Evolutionary conservation across 2,113 vertebrate genomes (phyloP).

Genomic region (Elachura formosa): DNA sequence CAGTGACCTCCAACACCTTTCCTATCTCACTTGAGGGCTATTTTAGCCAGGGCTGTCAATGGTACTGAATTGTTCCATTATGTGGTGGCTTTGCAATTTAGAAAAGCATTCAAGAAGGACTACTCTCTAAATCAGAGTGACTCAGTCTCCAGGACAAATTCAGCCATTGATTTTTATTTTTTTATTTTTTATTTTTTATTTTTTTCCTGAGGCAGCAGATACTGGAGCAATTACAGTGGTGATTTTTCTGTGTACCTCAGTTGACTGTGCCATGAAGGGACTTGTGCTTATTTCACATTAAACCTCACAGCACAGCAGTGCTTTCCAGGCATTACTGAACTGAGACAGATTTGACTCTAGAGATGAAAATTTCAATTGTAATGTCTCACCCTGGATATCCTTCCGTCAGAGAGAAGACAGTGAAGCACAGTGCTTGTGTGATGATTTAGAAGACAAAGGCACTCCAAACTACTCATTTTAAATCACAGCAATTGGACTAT

Average conservation of each 20-base stretch:
- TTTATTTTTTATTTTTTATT: neutral
- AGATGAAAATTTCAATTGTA: neutral
- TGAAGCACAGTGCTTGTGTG: neutral
- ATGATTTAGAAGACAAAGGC: neutral
- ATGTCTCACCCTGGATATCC: neutral
- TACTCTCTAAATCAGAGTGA: neutral
- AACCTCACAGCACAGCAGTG: neutral
- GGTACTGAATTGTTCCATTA: slow-evolving; percentile 16
- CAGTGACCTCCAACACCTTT: neutral
- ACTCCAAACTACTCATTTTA: neutral
- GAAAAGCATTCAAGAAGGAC: neutral
- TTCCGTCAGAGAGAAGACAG: neutral
- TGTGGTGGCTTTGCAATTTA: neutral
- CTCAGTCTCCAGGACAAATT: neutral
- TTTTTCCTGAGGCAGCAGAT: neutral
- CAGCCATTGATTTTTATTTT: neutral
- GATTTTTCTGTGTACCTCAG: neutral
- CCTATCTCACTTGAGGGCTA: neutral
- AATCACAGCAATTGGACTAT: neutral
- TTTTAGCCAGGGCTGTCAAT: slow-evolving; percentile 1
- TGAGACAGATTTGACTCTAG: neutral
- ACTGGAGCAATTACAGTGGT: neutral
- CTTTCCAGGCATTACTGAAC: neutral
- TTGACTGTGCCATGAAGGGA: neutral
- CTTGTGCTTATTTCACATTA: neutral